Evolutionary conservation across 2,113 vertebrate species (phyloP).

Genomic region (Hippocampus barbouri): DNA sequence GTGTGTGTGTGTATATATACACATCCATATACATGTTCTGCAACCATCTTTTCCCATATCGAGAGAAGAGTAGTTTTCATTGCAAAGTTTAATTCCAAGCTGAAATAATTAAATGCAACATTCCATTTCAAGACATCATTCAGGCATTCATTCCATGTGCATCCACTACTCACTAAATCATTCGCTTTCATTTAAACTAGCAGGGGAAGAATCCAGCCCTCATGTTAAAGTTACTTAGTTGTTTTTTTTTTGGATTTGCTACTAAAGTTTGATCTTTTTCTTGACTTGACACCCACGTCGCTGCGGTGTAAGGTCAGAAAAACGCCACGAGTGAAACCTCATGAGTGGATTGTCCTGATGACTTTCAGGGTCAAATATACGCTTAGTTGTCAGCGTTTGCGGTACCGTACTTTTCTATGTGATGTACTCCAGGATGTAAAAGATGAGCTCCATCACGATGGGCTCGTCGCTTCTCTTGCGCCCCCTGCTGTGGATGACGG

Average conservation of each 20-base stretch:
- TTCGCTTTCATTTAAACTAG: conserved; percentile 46
- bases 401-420: conserved; percentile 63
- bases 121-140: conserved; percentile 55
- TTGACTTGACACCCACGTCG: neutral
- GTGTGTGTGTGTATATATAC: too few relatives aligned
- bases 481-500: conserved; percentile 90
- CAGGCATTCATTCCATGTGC: conserved; percentile 57
- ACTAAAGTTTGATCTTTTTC: conserved; percentile 13
- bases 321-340: conserved; percentile 27
- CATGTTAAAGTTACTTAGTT: conserved; percentile 41
- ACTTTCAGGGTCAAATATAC: neutral
- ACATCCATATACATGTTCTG: neutral
- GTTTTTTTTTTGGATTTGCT: conserved; percentile 34
- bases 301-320: conserved; percentile 8
- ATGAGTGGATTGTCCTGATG: conserved; percentile 13
- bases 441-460: conserved; percentile 91
- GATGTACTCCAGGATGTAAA: conserved; percentile 97
- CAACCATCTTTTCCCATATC: neutral
- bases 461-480: conserved; percentile 84
- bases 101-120: conserved; percentile 52
- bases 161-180: conserved; percentile 52
- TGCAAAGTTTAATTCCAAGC: conserved; percentile 57
- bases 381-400: neutral
- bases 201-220: conserved; percentile 41
- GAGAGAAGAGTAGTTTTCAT: conserved; percentile 1